Conservation (phyloP, 2,888 invertebrate species). For the Bruchidius siliquastri region DNA sequence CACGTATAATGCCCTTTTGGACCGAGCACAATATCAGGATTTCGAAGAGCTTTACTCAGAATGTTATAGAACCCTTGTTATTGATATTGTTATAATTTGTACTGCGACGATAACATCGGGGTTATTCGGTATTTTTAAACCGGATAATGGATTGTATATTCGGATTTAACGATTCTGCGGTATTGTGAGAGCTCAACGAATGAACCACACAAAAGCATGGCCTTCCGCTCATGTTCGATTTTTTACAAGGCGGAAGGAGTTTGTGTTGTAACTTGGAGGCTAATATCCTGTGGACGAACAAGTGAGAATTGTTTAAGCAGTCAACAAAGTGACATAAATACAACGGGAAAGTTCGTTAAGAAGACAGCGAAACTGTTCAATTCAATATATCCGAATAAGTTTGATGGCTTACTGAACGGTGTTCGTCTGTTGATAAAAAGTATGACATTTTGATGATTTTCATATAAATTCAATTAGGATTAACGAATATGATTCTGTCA, state of each 20-base stretch:
- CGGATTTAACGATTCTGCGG: conserved; percentile 8
- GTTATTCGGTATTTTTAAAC: conserved; percentile 17
- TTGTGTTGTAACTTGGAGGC: neutral
- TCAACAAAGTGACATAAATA: too few relatives aligned
- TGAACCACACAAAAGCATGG: neutral
- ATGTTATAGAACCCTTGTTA: conserved; percentile 34
- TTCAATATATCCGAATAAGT: too few relatives aligned
- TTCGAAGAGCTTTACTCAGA: conserved; percentile 34
- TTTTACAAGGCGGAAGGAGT: neutral
- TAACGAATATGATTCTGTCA: too few relatives aligned
- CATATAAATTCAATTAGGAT: too few relatives aligned
- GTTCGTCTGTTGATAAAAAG: too few relatives aligned
- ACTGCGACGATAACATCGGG: conserved; percentile 23
- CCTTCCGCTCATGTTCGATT: neutral
- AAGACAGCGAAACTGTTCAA: too few relatives aligned
- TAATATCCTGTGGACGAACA: neutral
- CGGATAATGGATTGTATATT: conserved; percentile 15
- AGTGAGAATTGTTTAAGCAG: too few relatives aligned
- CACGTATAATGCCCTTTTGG: conserved; percentile 39
- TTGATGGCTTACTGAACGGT: too few relatives aligned
- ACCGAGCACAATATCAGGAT: conserved; percentile 39
- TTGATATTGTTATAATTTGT: conserved; percentile 40
- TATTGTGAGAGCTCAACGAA: conserved; percentile 7
- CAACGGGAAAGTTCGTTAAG: too few relatives aligned
- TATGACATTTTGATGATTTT: too few relatives aligned